Base-by-base conservation (phyloP, 1,140 invertebrate species). In the Drosophila serrata region DNA sequence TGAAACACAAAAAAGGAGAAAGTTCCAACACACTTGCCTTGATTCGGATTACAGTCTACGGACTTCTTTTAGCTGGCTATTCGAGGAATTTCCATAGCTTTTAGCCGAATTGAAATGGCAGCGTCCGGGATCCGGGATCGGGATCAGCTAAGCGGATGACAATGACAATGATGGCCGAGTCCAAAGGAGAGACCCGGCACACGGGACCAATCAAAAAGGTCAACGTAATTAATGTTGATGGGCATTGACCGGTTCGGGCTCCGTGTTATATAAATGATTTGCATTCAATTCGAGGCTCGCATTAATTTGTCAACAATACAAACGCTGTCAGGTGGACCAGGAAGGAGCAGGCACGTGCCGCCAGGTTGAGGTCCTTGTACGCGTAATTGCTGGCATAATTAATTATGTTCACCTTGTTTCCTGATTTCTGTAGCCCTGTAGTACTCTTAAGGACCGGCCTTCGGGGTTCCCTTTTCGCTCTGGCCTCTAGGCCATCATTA, bases 61-160 rank as follows among this genome's bases (percentile, higher is more conserved):
- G 24, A 22, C 29, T 63, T 76, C 40, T 79, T 76, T 40, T 63
- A n/a, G 48, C 27, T 22, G 45, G 64, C 53, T 65, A 31, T 58
- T 64, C n/a, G 27, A 55, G 57, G 40, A 49, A 49, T 78, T 78
- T 58, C 42, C 53, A 62, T 57, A 13, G 82, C 82, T 86, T 64
- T 86, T 79, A 86, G 69, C 27, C 49, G 53, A 86, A 86, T 81
- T 86, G 64, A 68, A 86, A 62, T 27, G 63, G 33, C 27, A 55
- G 12, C n/a, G 37, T 0, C 33, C 12, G 57, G 46, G 17, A 64
- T 0, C 33, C 12, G 57, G 46, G 17, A 64, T 42, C 12, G 57
- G 46, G 35, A 75, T 48, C 72, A 75, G 56, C 53, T 48, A 22
- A 46, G 64, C 31, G 24, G 42, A 56, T 75, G 70, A 75, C 70